Evolutionary conservation across 2,113 vertebrate species (phyloP), one percentile per base, ranked within the genome.

Genomic region (Crotalus helleri): DNA sequence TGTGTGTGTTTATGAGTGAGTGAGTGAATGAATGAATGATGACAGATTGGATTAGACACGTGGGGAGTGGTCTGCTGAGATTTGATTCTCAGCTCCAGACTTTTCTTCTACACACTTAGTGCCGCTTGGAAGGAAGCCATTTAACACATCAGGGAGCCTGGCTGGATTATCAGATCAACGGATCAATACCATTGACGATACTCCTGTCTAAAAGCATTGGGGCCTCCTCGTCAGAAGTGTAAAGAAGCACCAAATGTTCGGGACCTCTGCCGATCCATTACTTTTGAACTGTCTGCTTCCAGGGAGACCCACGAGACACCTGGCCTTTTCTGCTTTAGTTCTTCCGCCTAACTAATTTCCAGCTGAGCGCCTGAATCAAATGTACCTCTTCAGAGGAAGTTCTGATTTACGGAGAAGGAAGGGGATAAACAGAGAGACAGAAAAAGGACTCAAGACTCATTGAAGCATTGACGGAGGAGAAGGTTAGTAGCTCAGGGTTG

Each of bases 151-250:
- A 97, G 97, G 97, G 97, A 98, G 98, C 96, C 97, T 69, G 96
- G 97, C 96, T 94, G 96, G 97, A 98, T 98, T 97, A 98, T 98
- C 97, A 98, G 97, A 98, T 97, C 97, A 95, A 96, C 98, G 97
- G 98, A 99, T 99, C 99, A 98, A 99, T 99, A 98, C 96, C 97
- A 98, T 96, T 95, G 98, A 98, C 98, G 97, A 98, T 98, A 98
- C 96, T 97, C 97, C 95, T 95, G 97, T 98, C 98, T 98, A 98
- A 98, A 98, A 98, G 98, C 97, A 97, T 74, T 81, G 95, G 46
- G 94, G 96, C 95, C 96, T 89, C 91, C 95, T 96, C 53, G 92
- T 89, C 95, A 97, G 96, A 74, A 95, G 96, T 94, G 93, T 95
- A 94, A 2, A 89, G 96, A 93, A 46, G 33, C 96, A 96, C 91